Base-by-base conservation (phyloP, 2,113 vertebrate genomes). In the Oryzias javanicus region DNA sequence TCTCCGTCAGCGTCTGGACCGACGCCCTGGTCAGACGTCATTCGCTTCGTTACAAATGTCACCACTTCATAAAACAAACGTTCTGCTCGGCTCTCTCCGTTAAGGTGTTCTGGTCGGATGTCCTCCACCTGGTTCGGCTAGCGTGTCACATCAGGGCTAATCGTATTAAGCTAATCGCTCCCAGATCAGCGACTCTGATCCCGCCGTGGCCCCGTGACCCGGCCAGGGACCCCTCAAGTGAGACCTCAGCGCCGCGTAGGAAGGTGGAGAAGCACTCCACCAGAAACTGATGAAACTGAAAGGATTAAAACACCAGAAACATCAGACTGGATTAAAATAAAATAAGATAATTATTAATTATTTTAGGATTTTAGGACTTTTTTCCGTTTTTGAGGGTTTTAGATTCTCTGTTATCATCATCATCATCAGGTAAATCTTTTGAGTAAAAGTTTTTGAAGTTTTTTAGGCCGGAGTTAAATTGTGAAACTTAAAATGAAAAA, bases 141-240 rank as follows among this genome's bases (percentile, higher is more conserved):
- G 86, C 71, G 78, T 85, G 79, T 85, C 77, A 60, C 74, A 74
- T 86, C 79, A 15, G 59, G 6, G 77, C 68, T 87, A 85, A 89
- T 83, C 70, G 29, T 50, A 88, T 85, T 81, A 84, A 22, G 40
- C 60, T 86, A 90, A 87, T 87, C 80, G 53, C 55, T 76, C 59
- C 62, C 74, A 83, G 83, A 86, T 85, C 86, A 81, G 75, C 80
- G 75, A 64, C 12, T n/a, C 25, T 45, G 79, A 86, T 84, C 85
- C 65, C 66, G 1, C 4, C 45, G 40, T 49, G 68, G 83, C 72
- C 84, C 64, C 2, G 6, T 72, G 73, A 85, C 83, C 83, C 12
- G 22, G 35, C 70, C 70, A 48, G 57, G 74, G 55, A 83, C 74
- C 53, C 66, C 54, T 74, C 63, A 64, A 16, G 20, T 5, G 29